phyloP scores from a whole-genome alignment of 2,113 vertebrate species.

The Labeo rohita region DNA sequence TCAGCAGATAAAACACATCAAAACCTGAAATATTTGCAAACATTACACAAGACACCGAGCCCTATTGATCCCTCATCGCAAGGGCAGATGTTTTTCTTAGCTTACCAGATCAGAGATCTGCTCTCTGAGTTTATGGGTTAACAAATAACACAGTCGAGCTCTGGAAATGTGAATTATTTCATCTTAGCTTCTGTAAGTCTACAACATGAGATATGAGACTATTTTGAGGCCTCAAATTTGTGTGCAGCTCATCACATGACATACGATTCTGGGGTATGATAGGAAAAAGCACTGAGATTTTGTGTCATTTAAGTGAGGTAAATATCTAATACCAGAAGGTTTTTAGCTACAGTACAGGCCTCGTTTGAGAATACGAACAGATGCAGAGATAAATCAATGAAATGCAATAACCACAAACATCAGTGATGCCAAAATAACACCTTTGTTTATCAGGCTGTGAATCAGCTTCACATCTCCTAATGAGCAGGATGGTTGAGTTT shows the following conservation, averaged over 20 bases:
- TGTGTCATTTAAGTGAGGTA: background rate
- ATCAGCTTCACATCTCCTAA: background rate
- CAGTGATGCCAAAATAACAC: background rate
- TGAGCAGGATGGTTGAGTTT: background rate
- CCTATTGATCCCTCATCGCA: slow-evolving; percentile 33
- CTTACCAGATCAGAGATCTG: background rate
- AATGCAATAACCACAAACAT: background rate
- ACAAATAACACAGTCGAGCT: background rate
- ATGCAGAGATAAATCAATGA: background rate
- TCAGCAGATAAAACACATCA: slow-evolving; percentile 46
- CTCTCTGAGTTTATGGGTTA: background rate
- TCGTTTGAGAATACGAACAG: slow-evolving; percentile 5
- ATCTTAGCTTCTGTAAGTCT: background rate
- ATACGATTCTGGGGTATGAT: background rate
- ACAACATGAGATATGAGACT: background rate
- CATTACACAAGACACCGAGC: slow-evolving; percentile 25
- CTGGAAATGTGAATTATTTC: background rate
- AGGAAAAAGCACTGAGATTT: background rate
- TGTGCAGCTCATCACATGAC: background rate
- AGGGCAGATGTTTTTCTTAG: slow-evolving; percentile 38
- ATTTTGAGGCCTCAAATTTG: no score
- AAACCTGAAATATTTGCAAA: slow-evolving; percentile 50
- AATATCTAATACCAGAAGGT: background rate
- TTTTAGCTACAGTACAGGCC: background rate
- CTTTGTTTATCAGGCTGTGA: background rate